Evolutionary conservation across 2,113 vertebrate genomes (phyloP).

Genomic region (Semnornis frantzii): DNA sequence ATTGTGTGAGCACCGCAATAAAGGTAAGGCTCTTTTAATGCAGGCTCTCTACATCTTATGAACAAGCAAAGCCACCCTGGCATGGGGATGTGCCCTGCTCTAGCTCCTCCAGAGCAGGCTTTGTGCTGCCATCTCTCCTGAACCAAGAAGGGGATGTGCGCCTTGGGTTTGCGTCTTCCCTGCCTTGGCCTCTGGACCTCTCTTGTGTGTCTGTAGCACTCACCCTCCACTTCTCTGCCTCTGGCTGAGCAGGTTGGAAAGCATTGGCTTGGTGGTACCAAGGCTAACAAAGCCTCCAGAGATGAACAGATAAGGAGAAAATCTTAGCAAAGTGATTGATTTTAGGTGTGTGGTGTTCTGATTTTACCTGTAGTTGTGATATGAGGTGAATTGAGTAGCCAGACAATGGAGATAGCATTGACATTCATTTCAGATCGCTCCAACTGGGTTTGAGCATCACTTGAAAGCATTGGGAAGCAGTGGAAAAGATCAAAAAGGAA

Average conservation of each 20-base stretch:
- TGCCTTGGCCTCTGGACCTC: background rate
- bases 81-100: background rate
- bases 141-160: fast-evolving
- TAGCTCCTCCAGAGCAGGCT: background rate
- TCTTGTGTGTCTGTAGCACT: fast-evolving
- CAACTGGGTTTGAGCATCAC: background rate
- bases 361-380: background rate
- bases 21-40: background rate
- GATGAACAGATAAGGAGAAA: background rate
- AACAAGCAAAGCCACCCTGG: background rate
- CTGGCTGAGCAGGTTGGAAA: background rate
- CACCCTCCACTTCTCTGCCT: background rate
- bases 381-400: background rate
- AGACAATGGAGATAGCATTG: background rate
- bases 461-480: background rate
- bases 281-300: background rate
- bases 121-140: fast-evolving
- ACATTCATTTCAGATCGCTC: background rate
- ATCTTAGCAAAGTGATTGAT: background rate
- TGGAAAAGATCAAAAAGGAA: conserved; percentile 37
- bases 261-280: background rate
- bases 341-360: background rate
- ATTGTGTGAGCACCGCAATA: fast-evolving
- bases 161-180: fast-evolving
- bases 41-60: fast-evolving